Percentiles rank a stretch among this genome's conserved stretches.
Conservation (phyloP, 2,113 vertebrate species). For the Jaculus jaculus region DNA sequence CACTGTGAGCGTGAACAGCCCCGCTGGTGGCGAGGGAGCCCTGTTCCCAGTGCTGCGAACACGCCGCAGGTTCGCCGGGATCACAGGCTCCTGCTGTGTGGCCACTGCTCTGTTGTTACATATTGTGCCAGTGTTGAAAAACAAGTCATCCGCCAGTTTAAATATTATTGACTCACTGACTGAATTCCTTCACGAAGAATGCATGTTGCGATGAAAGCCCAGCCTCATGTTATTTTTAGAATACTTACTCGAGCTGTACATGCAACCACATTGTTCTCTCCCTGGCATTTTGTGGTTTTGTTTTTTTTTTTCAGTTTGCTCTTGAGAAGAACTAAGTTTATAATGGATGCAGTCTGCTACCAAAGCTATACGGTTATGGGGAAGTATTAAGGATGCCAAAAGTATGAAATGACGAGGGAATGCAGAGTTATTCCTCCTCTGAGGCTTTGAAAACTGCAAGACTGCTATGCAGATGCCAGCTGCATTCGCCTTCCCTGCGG, state of each 20-base stretch:
- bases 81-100: slow-evolving; percentile 7
- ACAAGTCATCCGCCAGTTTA: slow-evolving; percentile 69
- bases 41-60: slow-evolving; percentile 18
- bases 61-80: slow-evolving; percentile 28
- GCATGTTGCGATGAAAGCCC: slow-evolving; percentile 62
- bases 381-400: not conserved
- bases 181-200: slow-evolving; percentile 61
- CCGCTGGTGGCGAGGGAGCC: not conserved
- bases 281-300: too few relatives aligned
- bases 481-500: slow-evolving; percentile 4
- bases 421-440: not conserved
- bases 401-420: slow-evolving; percentile 1
- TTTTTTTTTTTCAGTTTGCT: slow-evolving; percentile 47
- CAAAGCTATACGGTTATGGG: not conserved
- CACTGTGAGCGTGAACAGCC: not conserved
- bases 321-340: not conserved
- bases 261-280: slow-evolving; percentile 26
- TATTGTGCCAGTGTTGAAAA: slow-evolving; percentile 55
- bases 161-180: slow-evolving; percentile 74
- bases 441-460: not conserved
- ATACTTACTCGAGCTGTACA: not conserved
- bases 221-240: slow-evolving; percentile 63
- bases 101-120: slow-evolving; percentile 38
- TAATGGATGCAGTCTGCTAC: not conserved
- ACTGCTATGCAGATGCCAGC: not conserved